These are phyloP conservation scores for Etheostoma nigrum DNA, from an alignment of 2,797 vertebrate species.

Conservation along the genomic window DNA sequence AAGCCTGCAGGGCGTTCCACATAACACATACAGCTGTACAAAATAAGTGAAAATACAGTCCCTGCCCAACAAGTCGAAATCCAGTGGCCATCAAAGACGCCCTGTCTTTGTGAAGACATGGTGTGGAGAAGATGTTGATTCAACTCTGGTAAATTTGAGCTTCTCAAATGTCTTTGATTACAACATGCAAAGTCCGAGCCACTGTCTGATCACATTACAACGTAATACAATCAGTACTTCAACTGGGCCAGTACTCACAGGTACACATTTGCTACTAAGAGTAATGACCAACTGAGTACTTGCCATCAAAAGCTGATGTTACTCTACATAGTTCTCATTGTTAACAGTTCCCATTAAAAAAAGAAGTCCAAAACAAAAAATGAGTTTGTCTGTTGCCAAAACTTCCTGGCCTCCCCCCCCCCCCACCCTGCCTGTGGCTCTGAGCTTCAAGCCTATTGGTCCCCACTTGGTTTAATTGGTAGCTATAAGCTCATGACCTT, in stretches of 20 bases:
- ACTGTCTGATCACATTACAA: not conserved
- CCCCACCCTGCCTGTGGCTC: too few relatives aligned
- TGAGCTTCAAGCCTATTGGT: not conserved
- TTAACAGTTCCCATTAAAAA: not conserved
- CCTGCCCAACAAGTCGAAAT: not conserved
- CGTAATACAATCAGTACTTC: not conserved
- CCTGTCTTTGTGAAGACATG: not conserved
- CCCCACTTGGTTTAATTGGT: not conserved
- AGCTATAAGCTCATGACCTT: not conserved
- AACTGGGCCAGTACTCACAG: too few relatives aligned
- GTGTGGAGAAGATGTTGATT: not conserved
- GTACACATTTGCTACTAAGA: not conserved
- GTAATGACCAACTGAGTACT: not conserved
- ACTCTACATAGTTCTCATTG: not conserved
- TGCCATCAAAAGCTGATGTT: not conserved
- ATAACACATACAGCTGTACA: not conserved
- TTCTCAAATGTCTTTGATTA: not conserved
- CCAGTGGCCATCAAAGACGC: not conserved
- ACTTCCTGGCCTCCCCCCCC: too few relatives aligned
- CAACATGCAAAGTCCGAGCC: too few relatives aligned
- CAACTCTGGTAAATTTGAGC: not conserved
- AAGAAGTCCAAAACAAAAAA: not conserved
- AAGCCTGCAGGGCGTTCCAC: not conserved
- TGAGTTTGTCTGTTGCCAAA: too few relatives aligned
- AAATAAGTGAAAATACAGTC: not conserved